Percentiles rank a stretch among this genome's conserved stretches.
These are phyloP conservation scores for Podarcis lilfordi DNA, from an alignment of 2,797 vertebrate species.

Conservation along the genomic window DNA sequence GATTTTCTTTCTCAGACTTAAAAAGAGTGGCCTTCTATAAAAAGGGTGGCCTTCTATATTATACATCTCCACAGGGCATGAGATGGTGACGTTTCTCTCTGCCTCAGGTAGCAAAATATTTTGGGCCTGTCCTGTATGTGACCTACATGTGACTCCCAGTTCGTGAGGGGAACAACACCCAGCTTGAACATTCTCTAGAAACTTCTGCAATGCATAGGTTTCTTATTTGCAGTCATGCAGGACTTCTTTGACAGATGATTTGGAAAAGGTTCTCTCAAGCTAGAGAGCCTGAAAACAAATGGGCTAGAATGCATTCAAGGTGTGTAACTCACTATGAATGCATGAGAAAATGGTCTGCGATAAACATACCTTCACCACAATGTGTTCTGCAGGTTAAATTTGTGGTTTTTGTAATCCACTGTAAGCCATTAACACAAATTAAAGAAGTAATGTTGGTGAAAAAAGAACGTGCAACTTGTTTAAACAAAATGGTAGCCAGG, in stretches of 20 bases:
- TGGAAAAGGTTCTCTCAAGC: background rate
- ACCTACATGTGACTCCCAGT: too few relatives aligned
- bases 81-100: too few relatives aligned
- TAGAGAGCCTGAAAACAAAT: background rate
- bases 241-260: background rate
- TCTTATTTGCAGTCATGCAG: background rate
- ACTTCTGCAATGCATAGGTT: background rate
- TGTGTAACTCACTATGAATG: background rate
- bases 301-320: background rate
- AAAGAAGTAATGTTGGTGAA: background rate
- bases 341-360: background rate
- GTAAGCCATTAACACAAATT: conserved; percentile 9
- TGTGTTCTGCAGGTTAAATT: background rate
- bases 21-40: too few relatives aligned
- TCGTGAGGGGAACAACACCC: background rate
- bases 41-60: too few relatives aligned
- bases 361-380: background rate
- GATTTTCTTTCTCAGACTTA: too few relatives aligned
- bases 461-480: conserved; percentile 13
- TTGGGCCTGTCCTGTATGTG: background rate
- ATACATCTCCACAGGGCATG: too few relatives aligned
- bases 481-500: background rate
- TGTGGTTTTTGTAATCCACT: too few relatives aligned
- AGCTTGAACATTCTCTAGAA: background rate
- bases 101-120: too few relatives aligned